Evolutionary conservation across 2,797 vertebrate species (phyloP).

Genomic region (Sternarchorhynchus goeldii): DNA sequence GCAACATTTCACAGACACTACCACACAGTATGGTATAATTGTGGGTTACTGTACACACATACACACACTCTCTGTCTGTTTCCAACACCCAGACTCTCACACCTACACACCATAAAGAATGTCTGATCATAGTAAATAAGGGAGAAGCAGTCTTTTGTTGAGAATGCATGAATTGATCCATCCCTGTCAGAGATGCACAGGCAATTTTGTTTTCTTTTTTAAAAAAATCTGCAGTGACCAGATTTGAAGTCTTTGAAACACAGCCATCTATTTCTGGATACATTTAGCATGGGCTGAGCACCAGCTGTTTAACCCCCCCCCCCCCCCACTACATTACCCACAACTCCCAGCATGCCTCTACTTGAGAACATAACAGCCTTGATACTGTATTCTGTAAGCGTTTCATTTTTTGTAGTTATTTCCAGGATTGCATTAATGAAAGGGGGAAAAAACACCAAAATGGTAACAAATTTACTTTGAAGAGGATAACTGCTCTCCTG

Average conservation of each 20-base stretch:
- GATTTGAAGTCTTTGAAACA: neutral
- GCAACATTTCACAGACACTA: slow-evolving; percentile 74
- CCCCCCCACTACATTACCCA: neutral
- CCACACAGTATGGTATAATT: slow-evolving; percentile 50
- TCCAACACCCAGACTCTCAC: slow-evolving; percentile 12
- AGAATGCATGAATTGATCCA: neutral
- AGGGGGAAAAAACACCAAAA: neutral
- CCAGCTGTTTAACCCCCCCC: neutral
- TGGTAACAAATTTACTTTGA: slow-evolving; percentile 1
- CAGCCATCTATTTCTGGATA: neutral
- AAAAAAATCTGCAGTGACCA: neutral
- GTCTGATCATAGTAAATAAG: slow-evolving; percentile 31
- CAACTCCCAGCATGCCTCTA: neutral
- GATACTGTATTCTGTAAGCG: no score
- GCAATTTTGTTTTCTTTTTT: neutral
- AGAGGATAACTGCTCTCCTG: neutral
- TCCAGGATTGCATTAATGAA: neutral
- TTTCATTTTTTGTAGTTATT: neutral
- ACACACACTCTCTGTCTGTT: slow-evolving; percentile 19
- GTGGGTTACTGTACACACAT: slow-evolving; percentile 42
- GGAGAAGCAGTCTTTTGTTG: neutral
- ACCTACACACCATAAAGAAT: slow-evolving; percentile 15
- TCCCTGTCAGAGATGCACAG: slow-evolving; percentile 10
- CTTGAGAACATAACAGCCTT: no score
- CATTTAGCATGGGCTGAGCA: neutral